phyloP scores from a whole-genome alignment of 2,888 invertebrate species.

The Microctonus aethiopoides region DNA sequence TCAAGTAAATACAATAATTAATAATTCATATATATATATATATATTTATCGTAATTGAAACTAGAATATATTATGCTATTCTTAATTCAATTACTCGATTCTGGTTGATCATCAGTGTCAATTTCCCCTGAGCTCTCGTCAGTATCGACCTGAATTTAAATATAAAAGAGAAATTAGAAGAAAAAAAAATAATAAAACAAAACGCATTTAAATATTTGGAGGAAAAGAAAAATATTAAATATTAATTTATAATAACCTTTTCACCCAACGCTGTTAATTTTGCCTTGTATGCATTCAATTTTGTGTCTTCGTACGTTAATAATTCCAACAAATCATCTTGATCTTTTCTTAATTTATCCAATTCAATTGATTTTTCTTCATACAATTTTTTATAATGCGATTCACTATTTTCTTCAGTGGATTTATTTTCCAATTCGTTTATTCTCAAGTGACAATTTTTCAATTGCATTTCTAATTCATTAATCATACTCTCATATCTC shows the following conservation, averaged over 20 bases:
- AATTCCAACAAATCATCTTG: slow-evolving; percentile 93
- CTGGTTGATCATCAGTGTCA: slow-evolving; percentile 58
- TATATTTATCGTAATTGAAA: not conserved
- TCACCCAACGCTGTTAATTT: slow-evolving; percentile 71
- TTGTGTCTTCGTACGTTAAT: slow-evolving; percentile 86
- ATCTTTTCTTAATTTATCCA: slow-evolving; percentile 81
- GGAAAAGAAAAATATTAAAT: not conserved
- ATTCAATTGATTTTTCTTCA: slow-evolving; percentile 67
- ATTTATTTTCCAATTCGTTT: slow-evolving; percentile 52
- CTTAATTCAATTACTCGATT: slow-evolving; percentile 47
- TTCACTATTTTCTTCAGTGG: slow-evolving; percentile 31
- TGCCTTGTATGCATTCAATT: slow-evolving; percentile 75
- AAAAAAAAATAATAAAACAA: not conserved
- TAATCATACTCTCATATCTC: slow-evolving; percentile 50
- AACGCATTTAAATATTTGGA: not conserved
- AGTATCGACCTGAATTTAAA: slow-evolving; percentile 52
- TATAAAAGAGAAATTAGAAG: not conserved
- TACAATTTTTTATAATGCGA: slow-evolving; percentile 52
- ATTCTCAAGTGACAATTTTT: slow-evolving; percentile 57
- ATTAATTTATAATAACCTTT: slow-evolving; percentile 46
- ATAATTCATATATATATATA: not conserved
- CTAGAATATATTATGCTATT: not conserved
- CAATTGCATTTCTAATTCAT: slow-evolving; percentile 54
- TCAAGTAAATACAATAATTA: slow-evolving; percentile 25
- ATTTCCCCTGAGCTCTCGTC: slow-evolving; percentile 60